Evolutionary conservation across 2,888 invertebrate species (phyloP).

Genomic region (Hydrotaea cyrtoneurina): DNA sequence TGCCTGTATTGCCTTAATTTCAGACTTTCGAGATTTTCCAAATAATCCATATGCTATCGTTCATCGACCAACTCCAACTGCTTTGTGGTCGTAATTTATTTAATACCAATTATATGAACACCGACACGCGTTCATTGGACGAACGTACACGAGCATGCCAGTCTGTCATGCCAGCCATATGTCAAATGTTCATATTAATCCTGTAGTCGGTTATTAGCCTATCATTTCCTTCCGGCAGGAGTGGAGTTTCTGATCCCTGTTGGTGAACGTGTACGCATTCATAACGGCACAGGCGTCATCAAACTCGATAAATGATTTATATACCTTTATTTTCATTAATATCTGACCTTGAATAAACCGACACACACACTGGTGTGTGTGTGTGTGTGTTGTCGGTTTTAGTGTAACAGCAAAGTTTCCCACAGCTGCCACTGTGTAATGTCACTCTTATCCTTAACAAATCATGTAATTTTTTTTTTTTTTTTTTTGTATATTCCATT

Average conservation of each 20-base stretch:
- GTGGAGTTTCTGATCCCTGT: neutral
- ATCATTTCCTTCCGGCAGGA: neutral
- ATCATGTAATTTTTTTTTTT: neutral
- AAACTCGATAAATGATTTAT: constrained; percentile 25
- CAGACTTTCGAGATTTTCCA: too few relatives aligned
- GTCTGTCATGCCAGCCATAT: neutral
- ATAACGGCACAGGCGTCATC: constrained; percentile 4
- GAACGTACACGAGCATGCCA: neutral
- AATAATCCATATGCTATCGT: too few relatives aligned
- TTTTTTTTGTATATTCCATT: neutral
- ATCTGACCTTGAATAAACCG: constrained; percentile 1
- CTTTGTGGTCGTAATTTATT: neutral
- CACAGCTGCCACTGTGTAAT: neutral
- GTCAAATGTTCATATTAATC: neutral
- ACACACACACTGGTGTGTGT: neutral
- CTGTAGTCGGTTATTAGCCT: constrained; percentile 11
- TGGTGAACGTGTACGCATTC: neutral
- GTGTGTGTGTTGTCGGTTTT: neutral
- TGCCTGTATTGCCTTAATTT: too few relatives aligned
- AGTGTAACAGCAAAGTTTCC: neutral
- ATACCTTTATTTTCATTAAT: neutral
- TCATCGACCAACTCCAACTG: too few relatives aligned
- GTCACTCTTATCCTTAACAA: neutral
- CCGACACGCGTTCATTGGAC: neutral
- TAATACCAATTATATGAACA: neutral